These are phyloP conservation scores for Syngnathus floridae DNA, from an alignment of 2,113 vertebrate species.

Conservation along the genomic window DNA sequence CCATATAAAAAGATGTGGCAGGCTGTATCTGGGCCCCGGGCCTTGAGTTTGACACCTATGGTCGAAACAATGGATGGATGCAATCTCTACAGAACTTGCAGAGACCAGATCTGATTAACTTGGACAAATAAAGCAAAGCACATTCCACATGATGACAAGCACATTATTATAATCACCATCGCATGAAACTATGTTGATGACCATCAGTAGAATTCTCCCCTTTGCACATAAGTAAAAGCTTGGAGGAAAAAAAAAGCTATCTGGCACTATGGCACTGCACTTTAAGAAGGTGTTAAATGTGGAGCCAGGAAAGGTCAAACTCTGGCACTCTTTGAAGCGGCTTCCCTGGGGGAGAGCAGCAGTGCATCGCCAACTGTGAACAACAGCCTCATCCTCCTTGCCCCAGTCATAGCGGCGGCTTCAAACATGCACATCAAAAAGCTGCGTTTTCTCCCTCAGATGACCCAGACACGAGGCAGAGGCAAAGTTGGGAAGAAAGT, in stretches of 20 bases:
- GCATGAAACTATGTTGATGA: constrained; percentile 19
- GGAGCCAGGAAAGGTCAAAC: constrained; percentile 52
- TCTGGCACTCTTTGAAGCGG: constrained; percentile 50
- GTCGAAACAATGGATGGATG: no score
- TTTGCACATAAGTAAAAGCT: constrained; percentile 35
- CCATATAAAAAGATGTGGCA: no score
- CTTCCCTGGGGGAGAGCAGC: constrained; percentile 40
- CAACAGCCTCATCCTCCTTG: constrained; percentile 55
- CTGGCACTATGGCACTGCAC: constrained; percentile 29
- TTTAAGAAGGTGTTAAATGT: constrained; percentile 54
- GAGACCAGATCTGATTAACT: constrained; percentile 11
- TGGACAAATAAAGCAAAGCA: constrained; percentile 5
- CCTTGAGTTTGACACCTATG: no score
- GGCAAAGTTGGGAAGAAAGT: constrained; percentile 60
- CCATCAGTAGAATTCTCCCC: constrained; percentile 15
- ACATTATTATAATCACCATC: constrained; percentile 11
- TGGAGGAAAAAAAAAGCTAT: constrained; percentile 17
- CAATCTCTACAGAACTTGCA: neutral
- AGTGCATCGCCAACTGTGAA: constrained; percentile 43
- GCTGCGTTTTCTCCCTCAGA: constrained; percentile 42
- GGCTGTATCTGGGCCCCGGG: no score
- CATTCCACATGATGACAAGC: constrained; percentile 11
- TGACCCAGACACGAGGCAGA: constrained; percentile 38
- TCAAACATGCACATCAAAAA: constrained; percentile 64
- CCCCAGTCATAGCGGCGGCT: constrained; percentile 39